These are phyloP conservation scores for Echiichthys vipera DNA, from an alignment of 2,797 vertebrate genomes.

Conservation along the genomic window DNA sequence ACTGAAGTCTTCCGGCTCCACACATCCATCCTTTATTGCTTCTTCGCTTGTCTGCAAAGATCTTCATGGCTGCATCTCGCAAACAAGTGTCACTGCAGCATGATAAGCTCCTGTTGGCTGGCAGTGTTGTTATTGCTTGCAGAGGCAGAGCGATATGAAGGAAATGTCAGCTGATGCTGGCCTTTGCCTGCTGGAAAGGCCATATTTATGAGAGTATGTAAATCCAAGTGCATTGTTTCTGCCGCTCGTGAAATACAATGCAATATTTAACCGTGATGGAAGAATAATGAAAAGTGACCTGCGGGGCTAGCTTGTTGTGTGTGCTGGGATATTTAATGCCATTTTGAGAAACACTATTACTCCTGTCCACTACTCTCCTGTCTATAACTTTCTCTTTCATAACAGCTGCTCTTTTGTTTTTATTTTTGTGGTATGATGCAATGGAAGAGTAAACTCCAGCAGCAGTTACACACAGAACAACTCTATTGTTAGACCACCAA, in stretches of 20 bases:
- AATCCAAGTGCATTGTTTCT: conserved; percentile 67
- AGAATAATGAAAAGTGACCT: conserved; percentile 56
- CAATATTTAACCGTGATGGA: conserved; percentile 75
- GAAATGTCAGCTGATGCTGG: conserved; percentile 65
- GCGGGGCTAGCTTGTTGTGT: conserved; percentile 63
- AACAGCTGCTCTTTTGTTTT: neutral
- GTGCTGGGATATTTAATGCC: conserved; percentile 27
- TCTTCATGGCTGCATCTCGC: conserved; percentile 30
- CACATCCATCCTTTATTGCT: conserved; percentile 19
- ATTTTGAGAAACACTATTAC: conserved; percentile 6
- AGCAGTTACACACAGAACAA: too few species aligned
- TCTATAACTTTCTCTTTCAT: neutral
- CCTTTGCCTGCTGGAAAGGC: conserved; percentile 59
- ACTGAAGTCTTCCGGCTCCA: conserved; percentile 26
- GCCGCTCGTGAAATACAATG: conserved; percentile 75
- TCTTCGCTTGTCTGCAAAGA: conserved; percentile 38
- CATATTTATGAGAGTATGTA: conserved; percentile 64
- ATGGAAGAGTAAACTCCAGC: too few species aligned
- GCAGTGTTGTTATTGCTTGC: conserved; percentile 54
- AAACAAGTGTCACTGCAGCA: conserved; percentile 34
- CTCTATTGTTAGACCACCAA: too few species aligned
- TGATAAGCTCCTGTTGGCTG: conserved; percentile 50
- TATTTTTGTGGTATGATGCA: neutral
- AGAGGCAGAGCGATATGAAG: conserved; percentile 38
- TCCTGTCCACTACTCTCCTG: too few species aligned